A percentile compares a stretch with the other conserved stretches of the same genome.
phyloP scores from a whole-genome alignment of 2,888 invertebrate species.

The Drosophila ezoana region DNA sequence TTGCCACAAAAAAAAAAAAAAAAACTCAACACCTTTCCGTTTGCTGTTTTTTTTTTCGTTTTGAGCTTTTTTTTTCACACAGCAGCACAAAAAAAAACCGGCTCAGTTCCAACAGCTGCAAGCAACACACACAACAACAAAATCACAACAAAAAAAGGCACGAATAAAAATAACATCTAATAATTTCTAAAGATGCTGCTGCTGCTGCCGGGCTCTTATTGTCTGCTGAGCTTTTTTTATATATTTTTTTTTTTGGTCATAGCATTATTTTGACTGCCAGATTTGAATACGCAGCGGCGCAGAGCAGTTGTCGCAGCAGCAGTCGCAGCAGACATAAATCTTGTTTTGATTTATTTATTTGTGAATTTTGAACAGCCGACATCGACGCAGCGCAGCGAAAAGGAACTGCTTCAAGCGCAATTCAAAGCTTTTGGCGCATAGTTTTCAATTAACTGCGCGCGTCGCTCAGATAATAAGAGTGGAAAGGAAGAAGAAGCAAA shows the following conservation, averaged over 20 bases:
- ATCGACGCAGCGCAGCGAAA: constrained; percentile 3
- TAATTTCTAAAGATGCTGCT: constrained; percentile 61
- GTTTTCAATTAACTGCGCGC: constrained; percentile 53
- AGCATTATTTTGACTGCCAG: constrained; percentile 39
- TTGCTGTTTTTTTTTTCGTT: constrained; percentile 17
- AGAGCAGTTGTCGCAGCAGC: constrained; percentile 21
- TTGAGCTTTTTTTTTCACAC: constrained; percentile 19
- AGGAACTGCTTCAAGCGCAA: constrained; percentile 25
- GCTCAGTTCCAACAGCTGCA: constrained; percentile 71
- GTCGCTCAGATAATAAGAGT: constrained; percentile 27
- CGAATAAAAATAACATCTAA: constrained; percentile 52
- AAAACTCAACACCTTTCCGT: constrained; percentile 13
- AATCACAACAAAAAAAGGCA: constrained; percentile 39
- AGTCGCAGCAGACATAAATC: constrained; percentile 54
- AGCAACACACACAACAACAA: constrained; percentile 35
- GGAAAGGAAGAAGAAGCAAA: neutral
- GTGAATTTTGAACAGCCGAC: constrained; percentile 18
- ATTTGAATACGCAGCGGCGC: constrained; percentile 51
- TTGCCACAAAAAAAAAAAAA: constrained; percentile 1
- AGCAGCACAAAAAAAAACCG: constrained; percentile 47
- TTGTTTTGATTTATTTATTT: constrained; percentile 68
- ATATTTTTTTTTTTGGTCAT: constrained; percentile 17
- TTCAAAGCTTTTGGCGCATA: constrained; percentile 54
- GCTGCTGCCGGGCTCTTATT: constrained; percentile 37
- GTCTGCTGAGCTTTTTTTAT: constrained; percentile 42